These are phyloP conservation scores for Carassius gibelio DNA, from an alignment of 2,113 vertebrate genomes.

Conservation along the genomic window DNA sequence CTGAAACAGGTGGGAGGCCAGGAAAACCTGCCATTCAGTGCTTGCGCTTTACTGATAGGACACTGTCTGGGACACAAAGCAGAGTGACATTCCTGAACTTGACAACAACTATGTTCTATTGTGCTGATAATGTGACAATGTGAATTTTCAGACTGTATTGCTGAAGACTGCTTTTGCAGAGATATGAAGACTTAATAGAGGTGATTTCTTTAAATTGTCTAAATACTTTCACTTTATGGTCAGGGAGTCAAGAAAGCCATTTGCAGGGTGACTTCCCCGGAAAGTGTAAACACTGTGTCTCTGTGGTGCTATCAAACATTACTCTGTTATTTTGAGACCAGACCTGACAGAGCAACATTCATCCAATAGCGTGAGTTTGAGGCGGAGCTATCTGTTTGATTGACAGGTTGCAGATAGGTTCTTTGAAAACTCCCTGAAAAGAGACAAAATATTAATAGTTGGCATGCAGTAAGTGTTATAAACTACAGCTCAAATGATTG, in stretches of 20 bases:
- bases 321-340: neutral
- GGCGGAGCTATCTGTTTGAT: neutral
- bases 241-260: neutral
- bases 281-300: neutral
- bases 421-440: neutral
- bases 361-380: neutral
- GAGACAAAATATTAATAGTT: neutral
- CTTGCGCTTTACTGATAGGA: slow-evolving; percentile 8
- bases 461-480: neutral
- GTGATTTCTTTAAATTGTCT: neutral
- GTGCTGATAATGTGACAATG: neutral
- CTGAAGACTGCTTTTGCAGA: neutral
- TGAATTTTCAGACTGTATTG: neutral
- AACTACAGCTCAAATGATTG: neutral
- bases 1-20: slow-evolving; percentile 11
- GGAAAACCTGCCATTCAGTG: slow-evolving; percentile 18
- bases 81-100: slow-evolving; percentile 25
- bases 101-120: neutral
- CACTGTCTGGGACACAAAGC: slow-evolving; percentile 22
- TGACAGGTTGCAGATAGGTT: neutral
- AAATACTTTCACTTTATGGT: neutral
- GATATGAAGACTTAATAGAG: neutral
- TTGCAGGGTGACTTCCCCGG: neutral
- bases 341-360: neutral
- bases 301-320: neutral